phyloP scores from a whole-genome alignment of 2,797 vertebrate species.

The Molossus molossus region DNA sequence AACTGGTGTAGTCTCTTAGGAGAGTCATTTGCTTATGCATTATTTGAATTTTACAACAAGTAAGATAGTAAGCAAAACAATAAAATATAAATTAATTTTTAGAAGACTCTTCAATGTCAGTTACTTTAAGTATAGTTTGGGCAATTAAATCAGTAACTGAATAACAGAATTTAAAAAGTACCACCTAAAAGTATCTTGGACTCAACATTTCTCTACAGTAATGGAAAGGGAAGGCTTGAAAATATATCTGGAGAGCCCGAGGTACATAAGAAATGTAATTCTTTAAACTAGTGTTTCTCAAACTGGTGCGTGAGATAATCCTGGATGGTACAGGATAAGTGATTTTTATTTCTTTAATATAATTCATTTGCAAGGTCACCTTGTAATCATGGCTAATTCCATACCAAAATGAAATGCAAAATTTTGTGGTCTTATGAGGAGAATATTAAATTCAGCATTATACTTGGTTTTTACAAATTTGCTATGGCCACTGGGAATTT shows the following conservation, averaged over 20 bases:
- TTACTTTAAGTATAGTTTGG: conserved; percentile 40
- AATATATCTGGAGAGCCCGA: not conserved
- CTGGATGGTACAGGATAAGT: not conserved
- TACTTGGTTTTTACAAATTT: conserved; percentile 22
- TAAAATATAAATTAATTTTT: not conserved
- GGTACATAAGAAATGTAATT: not conserved
- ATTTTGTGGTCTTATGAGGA: not conserved
- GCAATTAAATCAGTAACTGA: conserved; percentile 6
- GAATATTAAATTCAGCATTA: not conserved
- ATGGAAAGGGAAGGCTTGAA: not conserved
- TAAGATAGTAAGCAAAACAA: conserved; percentile 30
- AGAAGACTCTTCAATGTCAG: conserved; percentile 3
- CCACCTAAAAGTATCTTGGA: not conserved
- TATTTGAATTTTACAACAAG: not conserved
- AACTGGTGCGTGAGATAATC: conserved; percentile 37
- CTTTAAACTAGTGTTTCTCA: conserved; percentile 35
- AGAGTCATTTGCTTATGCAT: conserved; percentile 39
- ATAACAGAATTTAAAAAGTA: not conserved
- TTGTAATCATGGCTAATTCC: conserved; percentile 26
- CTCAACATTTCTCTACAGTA: not conserved
- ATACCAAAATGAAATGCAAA: conserved; percentile 38
- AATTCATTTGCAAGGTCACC: not conserved
- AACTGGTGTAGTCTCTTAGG: not conserved
- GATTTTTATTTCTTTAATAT: conserved; percentile 38
- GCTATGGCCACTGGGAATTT: not conserved